phyloP scores from a whole-genome alignment of 2,888 invertebrate genomes.

The Tetramorium bicarinatum region DNA sequence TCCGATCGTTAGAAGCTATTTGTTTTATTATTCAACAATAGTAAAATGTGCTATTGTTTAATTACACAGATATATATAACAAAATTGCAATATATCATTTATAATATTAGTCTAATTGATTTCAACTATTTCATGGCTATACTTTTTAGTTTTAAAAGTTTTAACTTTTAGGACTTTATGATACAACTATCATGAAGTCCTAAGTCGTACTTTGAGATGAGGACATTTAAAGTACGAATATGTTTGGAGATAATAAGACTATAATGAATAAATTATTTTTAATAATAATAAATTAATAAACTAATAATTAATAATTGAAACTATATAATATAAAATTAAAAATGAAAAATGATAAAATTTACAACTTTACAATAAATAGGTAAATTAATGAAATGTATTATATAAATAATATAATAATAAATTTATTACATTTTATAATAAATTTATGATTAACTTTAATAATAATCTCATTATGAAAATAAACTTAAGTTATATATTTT shows the following conservation, averaged over 20 bases:
- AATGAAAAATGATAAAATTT: not conserved
- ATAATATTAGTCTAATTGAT: not conserved
- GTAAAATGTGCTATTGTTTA: not conserved
- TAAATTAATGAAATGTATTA: not conserved
- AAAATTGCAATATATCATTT: not conserved
- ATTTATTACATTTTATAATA: not conserved
- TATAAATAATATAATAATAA: not conserved
- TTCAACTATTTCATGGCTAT: constrained; percentile 36
- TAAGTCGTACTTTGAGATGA: not conserved
- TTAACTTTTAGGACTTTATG: not conserved
- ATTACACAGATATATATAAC: not conserved
- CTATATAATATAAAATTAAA: not conserved
- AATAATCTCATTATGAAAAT: not conserved
- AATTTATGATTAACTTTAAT: not conserved
- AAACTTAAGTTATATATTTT: not conserved
- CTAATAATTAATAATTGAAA: constrained; percentile 2
- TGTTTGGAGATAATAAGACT: not conserved
- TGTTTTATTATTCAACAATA: not conserved
- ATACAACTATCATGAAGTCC: too few species aligned
- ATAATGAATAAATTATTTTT: not conserved
- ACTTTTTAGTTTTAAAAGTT: not conserved
- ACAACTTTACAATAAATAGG: not conserved
- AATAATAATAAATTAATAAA: constrained; percentile 14
- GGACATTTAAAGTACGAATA: not conserved
- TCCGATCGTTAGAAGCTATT: not conserved